These are phyloP conservation scores for Microplitis manilae DNA, from an alignment of 2,888 invertebrate genomes.

Conservation along the genomic window DNA sequence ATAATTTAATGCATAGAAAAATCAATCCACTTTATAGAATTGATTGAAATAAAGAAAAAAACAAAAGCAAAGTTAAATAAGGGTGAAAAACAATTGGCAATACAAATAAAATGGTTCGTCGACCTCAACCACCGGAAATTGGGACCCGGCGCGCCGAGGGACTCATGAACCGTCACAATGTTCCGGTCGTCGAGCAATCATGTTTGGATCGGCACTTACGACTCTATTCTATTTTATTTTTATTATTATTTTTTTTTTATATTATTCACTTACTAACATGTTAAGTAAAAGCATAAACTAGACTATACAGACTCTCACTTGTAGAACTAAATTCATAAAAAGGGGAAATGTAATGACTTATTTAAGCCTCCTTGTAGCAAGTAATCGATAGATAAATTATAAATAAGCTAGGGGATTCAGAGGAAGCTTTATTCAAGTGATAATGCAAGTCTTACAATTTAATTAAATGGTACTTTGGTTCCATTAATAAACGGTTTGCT, in stretches of 20 bases:
- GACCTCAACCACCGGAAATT: slow-evolving; percentile 1
- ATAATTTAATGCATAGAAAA: neutral
- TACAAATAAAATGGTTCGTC: neutral
- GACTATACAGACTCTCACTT: neutral
- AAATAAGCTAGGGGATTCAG: neutral
- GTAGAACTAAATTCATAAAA: neutral
- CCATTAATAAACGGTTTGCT: neutral
- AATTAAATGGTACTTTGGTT: neutral
- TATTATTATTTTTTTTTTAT: neutral
- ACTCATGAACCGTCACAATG: neutral
- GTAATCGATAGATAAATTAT: slow-evolving; percentile 1
- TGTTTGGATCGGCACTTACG: neutral
- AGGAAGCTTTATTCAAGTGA: neutral
- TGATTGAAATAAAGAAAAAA: neutral
- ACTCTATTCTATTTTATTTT: neutral
- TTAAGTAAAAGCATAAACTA: neutral
- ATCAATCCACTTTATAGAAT: too few species aligned
- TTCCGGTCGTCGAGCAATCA: neutral
- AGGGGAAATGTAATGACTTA: neutral
- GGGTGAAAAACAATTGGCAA: slow-evolving; percentile 1
- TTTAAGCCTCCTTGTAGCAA: neutral
- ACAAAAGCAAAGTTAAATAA: neutral
- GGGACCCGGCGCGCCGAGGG: neutral
- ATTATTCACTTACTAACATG: neutral
- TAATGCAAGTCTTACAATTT: slow-evolving; percentile 1